Evolutionary conservation across 1,140 invertebrate genomes (phyloP), one percentile per base, ranked within the genome.

Genomic region (Tetranychus urticae): DNA sequence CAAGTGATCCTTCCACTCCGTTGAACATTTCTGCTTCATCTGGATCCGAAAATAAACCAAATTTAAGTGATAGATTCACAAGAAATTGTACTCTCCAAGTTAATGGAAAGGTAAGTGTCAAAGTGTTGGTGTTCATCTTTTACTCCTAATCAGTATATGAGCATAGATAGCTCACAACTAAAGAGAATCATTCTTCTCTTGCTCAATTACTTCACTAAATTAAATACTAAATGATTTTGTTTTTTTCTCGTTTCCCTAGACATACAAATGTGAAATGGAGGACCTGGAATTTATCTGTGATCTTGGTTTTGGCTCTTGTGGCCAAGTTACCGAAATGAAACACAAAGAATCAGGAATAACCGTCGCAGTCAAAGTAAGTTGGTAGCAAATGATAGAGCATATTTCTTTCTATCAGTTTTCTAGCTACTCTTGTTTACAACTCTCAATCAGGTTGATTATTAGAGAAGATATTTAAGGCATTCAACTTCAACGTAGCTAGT

Each of bases 311-410:
- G 93, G 92, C 4, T 94, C 90, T 7, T 96, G 88, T 73, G 91
- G 91, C n/a, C 88, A 93, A 75, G 92, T 97, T 8, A 85, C 92
- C 2, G 91, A 92, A 75, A 96, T 97, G 92, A 74, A 80, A 64
- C 91, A 97, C 72, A 84, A 81, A 71, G 81, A 82, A 10, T 89
- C 86, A 57, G n/a, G 33, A 45, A 46, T 14, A 45, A 45, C 23
- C 12, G 7, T 56, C 37, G 47, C 52, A 23, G 54, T 56, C 23
- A 48, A 45, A n/a, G 12, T 54, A 39, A 13, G 33, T 31, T 10
- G 39, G 39, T 23, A 23, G 23, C 23, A 23, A 23, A 23, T 23
- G 23, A 23, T 23, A 23, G 23, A 23, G 23, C 23, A 23, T 23
- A 23, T 23, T 23, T 23, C 23, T 23, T 23, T 23, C 23, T 23